Base-by-base conservation (phyloP, 2,113 vertebrate genomes). In the Andinoacara biseriatus region DNA sequence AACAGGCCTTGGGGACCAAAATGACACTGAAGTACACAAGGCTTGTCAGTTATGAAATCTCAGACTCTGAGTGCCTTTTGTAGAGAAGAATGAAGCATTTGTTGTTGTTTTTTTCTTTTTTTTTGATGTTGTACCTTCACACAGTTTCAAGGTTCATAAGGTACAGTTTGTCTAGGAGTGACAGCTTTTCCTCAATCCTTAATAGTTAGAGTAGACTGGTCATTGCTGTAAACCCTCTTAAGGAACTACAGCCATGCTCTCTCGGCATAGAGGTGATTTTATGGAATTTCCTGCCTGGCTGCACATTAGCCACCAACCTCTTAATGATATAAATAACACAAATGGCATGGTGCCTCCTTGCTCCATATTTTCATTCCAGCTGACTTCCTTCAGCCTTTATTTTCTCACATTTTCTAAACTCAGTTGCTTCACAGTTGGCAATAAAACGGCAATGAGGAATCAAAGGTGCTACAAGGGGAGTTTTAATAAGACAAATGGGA, bases 281-380 rank as follows among this genome's bases (percentile, higher is more conserved):
- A 62, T 82, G 62, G 38, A 22, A 59, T 67, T 49, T 40, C 58
- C 35, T 61, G 22, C 31, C 56, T 86, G 46, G 76, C 35, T 81
- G 59, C 46, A 80, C 61, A 65, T 78, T 80, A 84, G 67, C 59
- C 35, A 72, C 78, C 61, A 75, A 59, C 76, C 58, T 82, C 80
- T 31, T 57, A 18, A 49, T 60, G 43, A 57, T 67, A 77, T 80
- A 83, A 87, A 89, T 78, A 88, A 63, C 57, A 33, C 57, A 38
- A 80, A 49, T 17, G 31, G 11, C 35, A 77, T 20, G 11, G 20
- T 20, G 72, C 7, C 33, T 52, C 43, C 22, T 57, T 76, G 33
- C 63, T 74, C 22, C 46, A 52, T 17, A 46, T 43, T 52, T 79
- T 76, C 49, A 79, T 81, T 72, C 26, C 58, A 60, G 61, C 84